A percentile compares a stretch with the other conserved stretches of the same genome.
These are phyloP conservation scores for Siphonodentalium dalli DNA, from an alignment of 2,888 invertebrate genomes.

Conservation along the genomic window DNA sequence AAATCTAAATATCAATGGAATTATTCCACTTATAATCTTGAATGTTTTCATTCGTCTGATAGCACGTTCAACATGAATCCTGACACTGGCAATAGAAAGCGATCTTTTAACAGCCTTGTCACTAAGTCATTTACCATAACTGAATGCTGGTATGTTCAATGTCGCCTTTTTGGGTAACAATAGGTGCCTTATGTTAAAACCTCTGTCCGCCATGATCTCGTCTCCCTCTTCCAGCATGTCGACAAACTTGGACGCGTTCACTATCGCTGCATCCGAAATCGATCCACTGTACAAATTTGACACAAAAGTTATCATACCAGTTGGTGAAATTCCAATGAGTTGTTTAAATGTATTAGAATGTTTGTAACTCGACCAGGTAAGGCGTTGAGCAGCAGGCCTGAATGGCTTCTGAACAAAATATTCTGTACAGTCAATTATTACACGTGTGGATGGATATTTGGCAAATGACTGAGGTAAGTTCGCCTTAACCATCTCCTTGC, in stretches of 20 bases:
- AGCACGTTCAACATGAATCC: too few relatives aligned
- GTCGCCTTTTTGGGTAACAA: not conserved
- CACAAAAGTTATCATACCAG: not conserved
- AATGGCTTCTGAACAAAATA: too few relatives aligned
- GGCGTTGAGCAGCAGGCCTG: too few relatives aligned
- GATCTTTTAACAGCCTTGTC: not conserved
- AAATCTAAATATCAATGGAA: not conserved
- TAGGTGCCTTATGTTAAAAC: not conserved
- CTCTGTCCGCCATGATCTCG: slow-evolving; percentile 8
- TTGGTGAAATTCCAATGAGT: not conserved
- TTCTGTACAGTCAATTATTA: not conserved
- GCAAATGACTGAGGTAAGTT: slow-evolving; percentile 6
- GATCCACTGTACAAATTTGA: not conserved
- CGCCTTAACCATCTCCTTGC: not conserved
- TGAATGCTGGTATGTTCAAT: slow-evolving; percentile 3
- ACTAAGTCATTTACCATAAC: not conserved
- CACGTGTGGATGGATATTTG: slow-evolving; percentile 3
- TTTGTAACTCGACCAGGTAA: slow-evolving; percentile 1
- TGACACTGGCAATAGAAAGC: not conserved
- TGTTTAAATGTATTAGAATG: not conserved
- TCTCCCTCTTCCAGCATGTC: not conserved
- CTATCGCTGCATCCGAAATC: not conserved
- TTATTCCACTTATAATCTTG: not conserved
- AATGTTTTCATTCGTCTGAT: too few relatives aligned
- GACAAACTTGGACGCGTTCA: not conserved